A percentile compares a stretch with the other conserved stretches of the same genome.
phyloP scores from a whole-genome alignment of 2,113 vertebrate genomes.

The Percopsis transmontana region DNA sequence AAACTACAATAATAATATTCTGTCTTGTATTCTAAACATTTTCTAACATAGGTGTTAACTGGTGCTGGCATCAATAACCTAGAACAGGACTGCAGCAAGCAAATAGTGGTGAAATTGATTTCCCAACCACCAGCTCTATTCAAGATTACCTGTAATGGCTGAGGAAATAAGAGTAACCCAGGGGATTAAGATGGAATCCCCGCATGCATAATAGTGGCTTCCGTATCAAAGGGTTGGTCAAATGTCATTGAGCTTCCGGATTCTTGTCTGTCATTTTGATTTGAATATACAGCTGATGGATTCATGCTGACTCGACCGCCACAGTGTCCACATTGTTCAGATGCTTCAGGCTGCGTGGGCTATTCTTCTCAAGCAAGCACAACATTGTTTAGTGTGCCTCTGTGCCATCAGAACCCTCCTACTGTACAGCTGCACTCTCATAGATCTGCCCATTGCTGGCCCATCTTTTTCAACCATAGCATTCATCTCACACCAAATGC shows the following conservation, averaged over 20 bases:
- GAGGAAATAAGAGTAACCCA: constrained; percentile 28
- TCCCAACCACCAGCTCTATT: too few relatives aligned
- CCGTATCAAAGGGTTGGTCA: constrained; percentile 68
- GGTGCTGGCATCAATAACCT: too few relatives aligned
- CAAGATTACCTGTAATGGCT: constrained; percentile 26
- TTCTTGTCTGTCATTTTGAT: constrained; percentile 74
- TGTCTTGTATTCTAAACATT: not conserved
- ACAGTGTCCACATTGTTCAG: constrained; percentile 40
- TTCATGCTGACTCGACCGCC: constrained; percentile 49
- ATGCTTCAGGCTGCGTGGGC: constrained; percentile 38
- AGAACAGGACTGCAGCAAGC: too few relatives aligned
- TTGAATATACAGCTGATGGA: constrained; percentile 71
- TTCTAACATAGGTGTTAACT: too few relatives aligned
- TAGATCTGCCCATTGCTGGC: too few relatives aligned
- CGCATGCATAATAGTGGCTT: constrained; percentile 44
- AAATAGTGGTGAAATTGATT: too few relatives aligned
- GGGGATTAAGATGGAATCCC: constrained; percentile 54
- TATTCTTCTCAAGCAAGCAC: constrained; percentile 33
- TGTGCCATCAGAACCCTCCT: constrained; percentile 16
- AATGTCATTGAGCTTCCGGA: constrained; percentile 78
- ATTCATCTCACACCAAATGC: too few relatives aligned
- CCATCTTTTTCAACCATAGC: too few relatives aligned
- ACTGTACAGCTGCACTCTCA: not conserved
- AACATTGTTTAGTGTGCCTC: constrained; percentile 21
- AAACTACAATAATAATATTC: constrained; percentile 6